Evolutionary conservation across 2,888 invertebrate species (phyloP).

Genomic region (Eupithecia centaureata): DNA sequence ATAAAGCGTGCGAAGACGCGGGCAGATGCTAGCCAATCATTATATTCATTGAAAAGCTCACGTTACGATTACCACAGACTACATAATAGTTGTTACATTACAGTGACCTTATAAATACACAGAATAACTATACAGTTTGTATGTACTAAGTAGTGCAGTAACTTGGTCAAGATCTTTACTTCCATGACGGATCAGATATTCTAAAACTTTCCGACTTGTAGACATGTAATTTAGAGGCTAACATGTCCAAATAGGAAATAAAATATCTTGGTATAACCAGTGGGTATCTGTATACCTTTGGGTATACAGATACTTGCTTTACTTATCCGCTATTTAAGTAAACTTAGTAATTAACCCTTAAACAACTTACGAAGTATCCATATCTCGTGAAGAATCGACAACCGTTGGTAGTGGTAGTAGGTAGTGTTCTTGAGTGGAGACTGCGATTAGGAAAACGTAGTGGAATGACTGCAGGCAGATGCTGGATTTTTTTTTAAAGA

Average conservation of each 20-base stretch:
- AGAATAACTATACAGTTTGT: too few relatives aligned
- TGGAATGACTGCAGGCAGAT: too few relatives aligned
- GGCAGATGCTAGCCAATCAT: too few relatives aligned
- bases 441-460: too few relatives aligned
- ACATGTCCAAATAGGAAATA: neutral
- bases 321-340: neutral
- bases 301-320: neutral
- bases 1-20: too few relatives aligned
- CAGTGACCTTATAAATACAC: neutral
- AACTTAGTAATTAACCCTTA: too few relatives aligned
- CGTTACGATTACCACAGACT: neutral
- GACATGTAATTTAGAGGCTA: neutral
- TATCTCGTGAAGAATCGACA: too few relatives aligned
- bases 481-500: too few relatives aligned
- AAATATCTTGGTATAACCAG: neutral
- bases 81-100: neutral
- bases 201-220: conserved; percentile 10
- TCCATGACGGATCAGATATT: conserved; percentile 23
- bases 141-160: conserved; percentile 38
- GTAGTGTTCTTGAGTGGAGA: too few relatives aligned
- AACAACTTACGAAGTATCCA: too few relatives aligned
- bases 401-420: too few relatives aligned
- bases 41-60: conserved; percentile 6
- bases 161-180: conserved; percentile 42
- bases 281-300: neutral